Conservation (phyloP, 2,113 vertebrate species). For the Canis aureus region DNA sequence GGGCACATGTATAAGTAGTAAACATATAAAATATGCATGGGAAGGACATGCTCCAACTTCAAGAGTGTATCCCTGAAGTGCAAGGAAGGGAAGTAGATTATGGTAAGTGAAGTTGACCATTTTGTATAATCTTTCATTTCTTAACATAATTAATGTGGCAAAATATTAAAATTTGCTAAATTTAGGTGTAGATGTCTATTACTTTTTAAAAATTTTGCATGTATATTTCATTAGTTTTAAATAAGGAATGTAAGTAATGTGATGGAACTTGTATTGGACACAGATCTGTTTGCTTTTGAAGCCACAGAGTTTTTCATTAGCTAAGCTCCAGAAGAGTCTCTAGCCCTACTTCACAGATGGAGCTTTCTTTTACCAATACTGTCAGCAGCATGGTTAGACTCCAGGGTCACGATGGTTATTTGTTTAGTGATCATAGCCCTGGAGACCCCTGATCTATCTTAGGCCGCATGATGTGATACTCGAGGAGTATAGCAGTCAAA, state of each 20-base stretch:
- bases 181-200: background rate
- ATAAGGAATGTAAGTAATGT: background rate
- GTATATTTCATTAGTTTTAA: background rate
- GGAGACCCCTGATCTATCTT: background rate
- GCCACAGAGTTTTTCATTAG: slow-evolving; percentile 2
- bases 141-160: slow-evolving; percentile 39
- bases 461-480: background rate
- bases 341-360: background rate
- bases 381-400: background rate
- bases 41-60: background rate
- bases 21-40: background rate
- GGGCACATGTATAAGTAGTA: background rate
- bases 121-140: slow-evolving; percentile 20
- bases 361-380: background rate
- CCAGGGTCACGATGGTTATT: background rate
- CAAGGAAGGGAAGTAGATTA: background rate
- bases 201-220: background rate
- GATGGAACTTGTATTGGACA: background rate
- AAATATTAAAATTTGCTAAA: slow-evolving; percentile 14
- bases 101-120: background rate
- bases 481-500: background rate
- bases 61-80: background rate
- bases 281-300: background rate
- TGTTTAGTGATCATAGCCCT: background rate
- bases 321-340: background rate